Evolutionary conservation across 2,888 invertebrate species (phyloP).

Genomic region (Drosophila siamana): DNA sequence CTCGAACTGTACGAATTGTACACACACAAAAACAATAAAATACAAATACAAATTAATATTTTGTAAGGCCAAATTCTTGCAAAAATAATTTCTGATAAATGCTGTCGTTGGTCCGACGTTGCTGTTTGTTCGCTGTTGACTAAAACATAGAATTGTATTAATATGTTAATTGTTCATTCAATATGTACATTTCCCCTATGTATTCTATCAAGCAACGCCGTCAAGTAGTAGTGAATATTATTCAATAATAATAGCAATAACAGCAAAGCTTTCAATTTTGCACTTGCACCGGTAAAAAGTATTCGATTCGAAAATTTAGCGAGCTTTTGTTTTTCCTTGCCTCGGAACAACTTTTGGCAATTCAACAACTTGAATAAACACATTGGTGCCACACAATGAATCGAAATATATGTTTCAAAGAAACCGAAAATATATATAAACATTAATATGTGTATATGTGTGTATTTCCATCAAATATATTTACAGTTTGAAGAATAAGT

Average conservation of each 20-base stretch:
- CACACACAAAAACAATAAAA: neutral
- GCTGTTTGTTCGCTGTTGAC: slow-evolving; percentile 63
- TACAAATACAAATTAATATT: neutral
- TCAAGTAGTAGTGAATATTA: slow-evolving; percentile 57
- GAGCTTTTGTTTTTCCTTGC: slow-evolving; percentile 27
- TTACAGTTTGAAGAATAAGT: neutral
- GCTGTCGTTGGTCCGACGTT: slow-evolving; percentile 44
- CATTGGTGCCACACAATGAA: neutral
- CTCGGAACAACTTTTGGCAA: neutral
- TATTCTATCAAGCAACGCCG: slow-evolving; percentile 15
- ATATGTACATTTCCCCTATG: neutral
- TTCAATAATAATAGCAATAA: no score
- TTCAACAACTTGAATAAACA: neutral
- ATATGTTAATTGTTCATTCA: slow-evolving; percentile 47
- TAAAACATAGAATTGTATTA: slow-evolving; percentile 50
- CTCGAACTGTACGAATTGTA: neutral
- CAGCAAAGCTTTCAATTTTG: slow-evolving; percentile 33
- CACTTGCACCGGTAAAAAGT: slow-evolving; percentile 7
- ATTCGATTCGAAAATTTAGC: slow-evolving; percentile 21
- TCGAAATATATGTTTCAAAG: neutral
- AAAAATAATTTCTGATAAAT: slow-evolving; percentile 9
- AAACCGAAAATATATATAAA: neutral
- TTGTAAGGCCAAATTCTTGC: neutral
- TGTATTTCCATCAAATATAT: neutral
- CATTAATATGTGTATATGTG: neutral